A percentile compares a stretch with the other conserved stretches of the same genome.
These are phyloP conservation scores for Lepidurus packardi DNA, from an alignment of 1,140 invertebrate species.

Conservation along the genomic window DNA sequence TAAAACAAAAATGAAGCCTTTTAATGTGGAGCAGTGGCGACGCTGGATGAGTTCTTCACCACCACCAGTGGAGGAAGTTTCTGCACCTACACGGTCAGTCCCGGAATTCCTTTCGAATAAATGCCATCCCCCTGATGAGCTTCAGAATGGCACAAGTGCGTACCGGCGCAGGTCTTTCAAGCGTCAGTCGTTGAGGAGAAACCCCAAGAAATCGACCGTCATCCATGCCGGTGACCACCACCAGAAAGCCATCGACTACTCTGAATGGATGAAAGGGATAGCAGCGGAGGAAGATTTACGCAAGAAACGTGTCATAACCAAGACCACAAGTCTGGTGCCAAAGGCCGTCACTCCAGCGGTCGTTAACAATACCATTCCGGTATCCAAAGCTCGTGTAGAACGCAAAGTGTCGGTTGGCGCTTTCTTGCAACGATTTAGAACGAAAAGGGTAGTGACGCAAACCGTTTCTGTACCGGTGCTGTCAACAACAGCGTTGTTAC, in stretches of 20 bases:
- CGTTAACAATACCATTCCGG: not conserved
- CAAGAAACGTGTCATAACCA: not conserved
- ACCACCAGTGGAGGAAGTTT: not conserved
- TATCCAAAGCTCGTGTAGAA: not conserved
- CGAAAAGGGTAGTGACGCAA: not conserved
- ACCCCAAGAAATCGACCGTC: not conserved
- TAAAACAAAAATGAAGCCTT: not conserved
- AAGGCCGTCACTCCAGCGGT: not conserved
- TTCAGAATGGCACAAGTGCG: not conserved
- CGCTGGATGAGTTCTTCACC: not conserved
- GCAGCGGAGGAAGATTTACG: not conserved
- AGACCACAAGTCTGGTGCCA: not conserved
- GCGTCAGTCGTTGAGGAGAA: not conserved
- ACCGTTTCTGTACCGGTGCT: not conserved
- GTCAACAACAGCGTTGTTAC: not conserved
- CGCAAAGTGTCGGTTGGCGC: slow-evolving; percentile 11
- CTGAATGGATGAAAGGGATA: not conserved
- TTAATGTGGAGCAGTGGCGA: not conserved
- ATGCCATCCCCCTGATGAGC: not conserved
- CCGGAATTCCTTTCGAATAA: not conserved
- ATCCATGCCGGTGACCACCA: not conserved
- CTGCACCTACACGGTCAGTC: not conserved
- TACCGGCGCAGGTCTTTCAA: slow-evolving; percentile 9
- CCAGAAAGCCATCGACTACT: not conserved
- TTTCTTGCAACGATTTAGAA: slow-evolving; percentile 3